A percentile compares a stretch with the other conserved stretches of the same genome.
phyloP scores from a whole-genome alignment of 2,888 invertebrate genomes.

The Hedychridium roseum region DNA sequence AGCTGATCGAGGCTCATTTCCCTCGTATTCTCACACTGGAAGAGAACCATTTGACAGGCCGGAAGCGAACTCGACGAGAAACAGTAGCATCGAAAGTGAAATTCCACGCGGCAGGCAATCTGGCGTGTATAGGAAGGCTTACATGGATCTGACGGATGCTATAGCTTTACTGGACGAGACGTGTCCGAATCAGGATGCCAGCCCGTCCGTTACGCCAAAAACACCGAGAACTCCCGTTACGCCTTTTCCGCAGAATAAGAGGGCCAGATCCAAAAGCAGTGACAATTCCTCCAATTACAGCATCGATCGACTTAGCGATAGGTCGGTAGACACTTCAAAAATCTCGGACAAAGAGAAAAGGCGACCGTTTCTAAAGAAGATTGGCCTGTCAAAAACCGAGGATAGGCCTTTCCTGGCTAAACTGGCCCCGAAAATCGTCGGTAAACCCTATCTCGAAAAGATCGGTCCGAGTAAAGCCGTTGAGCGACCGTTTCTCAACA shows the following conservation, averaged over 20 bases:
- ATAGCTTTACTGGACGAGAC: constrained; percentile 60
- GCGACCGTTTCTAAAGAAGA: constrained; percentile 57
- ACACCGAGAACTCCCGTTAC: constrained; percentile 58
- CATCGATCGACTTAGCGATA: constrained; percentile 53
- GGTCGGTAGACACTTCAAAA: constrained; percentile 37
- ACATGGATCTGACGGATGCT: constrained; percentile 58
- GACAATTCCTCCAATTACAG: constrained; percentile 60
- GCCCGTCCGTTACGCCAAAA: constrained; percentile 56
- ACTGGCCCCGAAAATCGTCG: constrained; percentile 51
- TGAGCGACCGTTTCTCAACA: constrained; percentile 57
- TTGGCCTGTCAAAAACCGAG: constrained; percentile 59
- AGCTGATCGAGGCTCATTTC: constrained; percentile 50
- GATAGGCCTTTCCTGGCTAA: constrained; percentile 56
- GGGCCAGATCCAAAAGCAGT: constrained; percentile 59
- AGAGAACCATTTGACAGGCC: constrained; percentile 27
- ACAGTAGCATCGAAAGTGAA: constrained; percentile 56
- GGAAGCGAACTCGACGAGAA: constrained; percentile 43
- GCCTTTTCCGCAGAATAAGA: constrained; percentile 51
- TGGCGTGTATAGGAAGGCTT: constrained; percentile 51
- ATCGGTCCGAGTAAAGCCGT: constrained; percentile 58
- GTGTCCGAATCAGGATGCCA: constrained; percentile 56
- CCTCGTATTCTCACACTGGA: constrained; percentile 37
- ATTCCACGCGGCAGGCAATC: no score
- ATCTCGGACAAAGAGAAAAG: constrained; percentile 45
- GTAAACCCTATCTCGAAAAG: constrained; percentile 58